Conservation (phyloP, 2,888 invertebrate genomes). For the Drosophila falleni region DNA sequence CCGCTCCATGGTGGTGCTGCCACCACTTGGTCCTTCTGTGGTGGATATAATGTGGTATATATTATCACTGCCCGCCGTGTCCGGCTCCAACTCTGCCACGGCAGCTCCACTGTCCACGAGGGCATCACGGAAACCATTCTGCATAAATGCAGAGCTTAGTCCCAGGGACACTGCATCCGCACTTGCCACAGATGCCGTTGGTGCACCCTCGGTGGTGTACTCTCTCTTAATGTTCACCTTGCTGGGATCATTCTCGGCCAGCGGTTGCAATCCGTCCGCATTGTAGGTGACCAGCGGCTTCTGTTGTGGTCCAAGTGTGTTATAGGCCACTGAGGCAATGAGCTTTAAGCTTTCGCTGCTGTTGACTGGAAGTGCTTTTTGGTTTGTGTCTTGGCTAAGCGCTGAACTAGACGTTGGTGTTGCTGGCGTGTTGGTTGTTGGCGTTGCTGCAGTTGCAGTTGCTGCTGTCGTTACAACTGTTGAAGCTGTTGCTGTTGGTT, state of each 20-base stretch:
- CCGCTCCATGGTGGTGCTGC: conserved; percentile 24
- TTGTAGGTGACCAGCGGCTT: conserved; percentile 60
- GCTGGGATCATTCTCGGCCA: conserved; percentile 74
- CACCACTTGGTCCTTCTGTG: conserved; percentile 74
- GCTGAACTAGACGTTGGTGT: conserved; percentile 31
- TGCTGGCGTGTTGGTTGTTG: conserved; percentile 35
- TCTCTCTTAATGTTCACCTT: conserved; percentile 82
- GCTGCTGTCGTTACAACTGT: conserved; percentile 20
- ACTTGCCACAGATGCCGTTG: neutral
- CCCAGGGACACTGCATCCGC: conserved; percentile 16
- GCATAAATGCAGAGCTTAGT: conserved; percentile 33
- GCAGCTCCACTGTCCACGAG: conserved; percentile 50
- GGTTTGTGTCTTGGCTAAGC: conserved; percentile 67
- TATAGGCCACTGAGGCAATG: conserved; percentile 78
- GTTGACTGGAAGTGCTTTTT: conserved; percentile 59
- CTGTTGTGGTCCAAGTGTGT: conserved; percentile 39
- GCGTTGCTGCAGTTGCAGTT: conserved; percentile 12
- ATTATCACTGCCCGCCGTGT: conserved; percentile 82
- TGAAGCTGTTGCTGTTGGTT: conserved; percentile 29
- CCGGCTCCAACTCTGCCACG: conserved; percentile 69
- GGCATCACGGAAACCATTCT: conserved; percentile 50
- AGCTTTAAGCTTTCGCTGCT: conserved; percentile 81
- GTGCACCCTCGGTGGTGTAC: conserved; percentile 77
- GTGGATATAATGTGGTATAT: conserved; percentile 82
- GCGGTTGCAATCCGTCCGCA: conserved; percentile 61